Base-by-base conservation (phyloP, 2,113 vertebrate genomes). In the Scalopus aquaticus region DNA sequence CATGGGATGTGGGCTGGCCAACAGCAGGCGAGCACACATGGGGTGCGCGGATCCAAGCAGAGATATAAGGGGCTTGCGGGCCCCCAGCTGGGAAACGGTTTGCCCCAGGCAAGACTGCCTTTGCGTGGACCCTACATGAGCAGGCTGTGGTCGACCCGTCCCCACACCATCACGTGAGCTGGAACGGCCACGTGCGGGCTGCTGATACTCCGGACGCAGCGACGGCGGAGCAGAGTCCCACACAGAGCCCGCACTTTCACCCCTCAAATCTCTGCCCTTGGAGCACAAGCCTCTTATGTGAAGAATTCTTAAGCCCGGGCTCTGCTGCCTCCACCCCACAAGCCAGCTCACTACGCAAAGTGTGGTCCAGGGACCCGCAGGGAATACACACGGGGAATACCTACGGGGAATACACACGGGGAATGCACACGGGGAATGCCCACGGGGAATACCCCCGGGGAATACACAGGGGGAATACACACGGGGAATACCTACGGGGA, bases 111-210 rank as follows among this genome's bases (percentile, higher is more conserved):
- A 60, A 32, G 22, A 46, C 67, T 77, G 20, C 17, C 49, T 54
- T 26, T 12, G 11, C 3, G 30, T 46, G 22, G 22, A 20, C 19
- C n/a, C 28, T 58, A 26, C 70, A n/a, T 2, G 39, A 65, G 9
- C 26, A 81, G 24, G 32, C 9, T 2, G 16, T 46, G 19, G 10
- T 17, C 42, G 37, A 24, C 8, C 10, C 44, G 67, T 70, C 69
- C 19, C 13, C 44, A 44, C 5, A 5, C 32, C 16, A 16, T 1
- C 37, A 32, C 0, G n/a, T n/a, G n/a, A n/a, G n/a, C n/a, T n/a
- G n/a, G n/a, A n/a, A n/a, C n/a, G n/a, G n/a, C n/a, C n/a, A n/a
- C n/a, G n/a, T n/a, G n/a, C n/a, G 46, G 44, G 42, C 24, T 35
- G 17, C 32, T 22, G 20, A 24, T 12, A 44, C 26, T 22, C n/a